Evolutionary conservation across 2,113 vertebrate species (phyloP).

Genomic region (Antidorcas marsupialis): DNA sequence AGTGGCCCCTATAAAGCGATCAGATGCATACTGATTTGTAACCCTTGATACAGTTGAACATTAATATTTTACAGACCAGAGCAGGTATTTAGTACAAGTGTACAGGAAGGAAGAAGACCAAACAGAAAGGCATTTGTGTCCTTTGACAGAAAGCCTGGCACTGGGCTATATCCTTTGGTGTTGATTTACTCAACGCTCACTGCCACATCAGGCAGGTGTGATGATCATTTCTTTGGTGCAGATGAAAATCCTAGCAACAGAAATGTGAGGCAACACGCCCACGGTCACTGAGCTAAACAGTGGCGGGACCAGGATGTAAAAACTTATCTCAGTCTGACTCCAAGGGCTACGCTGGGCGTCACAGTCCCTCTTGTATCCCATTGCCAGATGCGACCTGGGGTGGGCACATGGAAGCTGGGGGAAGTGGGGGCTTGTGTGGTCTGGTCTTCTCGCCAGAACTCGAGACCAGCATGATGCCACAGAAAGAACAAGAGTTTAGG

Average conservation of each 20-base stretch:
- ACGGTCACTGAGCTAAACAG: not conserved
- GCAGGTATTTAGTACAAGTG: not conserved
- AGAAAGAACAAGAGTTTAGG: not conserved
- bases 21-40: not conserved
- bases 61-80: not conserved
- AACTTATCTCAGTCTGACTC: not conserved
- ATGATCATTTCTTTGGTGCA: not conserved
- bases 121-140: not conserved
- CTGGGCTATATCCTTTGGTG: accelerated
- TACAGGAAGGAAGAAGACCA: not conserved
- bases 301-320: not conserved
- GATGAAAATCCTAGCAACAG: not conserved
- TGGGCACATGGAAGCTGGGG: accelerated
- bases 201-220: accelerated
- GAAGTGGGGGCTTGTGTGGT: accelerated
- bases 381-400: not conserved
- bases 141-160: not conserved
- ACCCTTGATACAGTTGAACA: not conserved
- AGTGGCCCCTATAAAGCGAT: not conserved
- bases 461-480: not conserved
- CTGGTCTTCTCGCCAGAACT: not conserved
- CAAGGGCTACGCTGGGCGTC: accelerated
- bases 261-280: not conserved
- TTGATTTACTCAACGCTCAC: too few relatives aligned
- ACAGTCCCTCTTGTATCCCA: not conserved